A percentile compares a stretch with the other conserved stretches of the same genome.
phyloP scores from a whole-genome alignment of 2,797 vertebrate genomes.

The Chloroceryle inda region DNA sequence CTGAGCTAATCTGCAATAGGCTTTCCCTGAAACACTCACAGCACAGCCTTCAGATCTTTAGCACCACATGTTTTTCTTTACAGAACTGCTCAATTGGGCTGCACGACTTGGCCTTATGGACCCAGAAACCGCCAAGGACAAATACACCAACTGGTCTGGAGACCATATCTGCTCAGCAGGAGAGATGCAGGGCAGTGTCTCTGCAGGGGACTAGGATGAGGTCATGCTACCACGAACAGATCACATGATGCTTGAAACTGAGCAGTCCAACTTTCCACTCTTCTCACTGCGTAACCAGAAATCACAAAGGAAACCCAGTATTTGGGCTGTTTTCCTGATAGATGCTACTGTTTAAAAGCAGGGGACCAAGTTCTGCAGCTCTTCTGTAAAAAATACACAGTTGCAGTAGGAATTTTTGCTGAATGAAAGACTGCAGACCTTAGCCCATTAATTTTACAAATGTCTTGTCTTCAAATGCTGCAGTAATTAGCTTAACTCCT shows the following conservation, averaged over 20 bases:
- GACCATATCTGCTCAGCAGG: not conserved
- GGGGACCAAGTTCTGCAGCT: not conserved
- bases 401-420: slow-evolving; percentile 27
- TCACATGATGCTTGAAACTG: not conserved
- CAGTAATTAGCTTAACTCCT: slow-evolving; percentile 75
- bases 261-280: not conserved
- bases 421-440: slow-evolving; percentile 50
- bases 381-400: not conserved
- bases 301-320: not conserved
- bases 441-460: slow-evolving; percentile 67
- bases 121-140: not conserved
- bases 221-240: not conserved
- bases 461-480: slow-evolving; percentile 66
- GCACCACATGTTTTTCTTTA: not conserved
- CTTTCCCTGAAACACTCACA: not conserved
- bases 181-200: not conserved
- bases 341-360: not conserved
- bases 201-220: fast-evolving
- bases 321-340: not conserved
- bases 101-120: not conserved
- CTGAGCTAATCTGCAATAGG: not conserved
- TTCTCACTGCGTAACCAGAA: not conserved
- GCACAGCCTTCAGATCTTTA: fast-evolving
- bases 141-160: not conserved
- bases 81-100: not conserved